Base-by-base conservation (phyloP, 2,113 vertebrate genomes). In the Dunckerocampus dactyliophorus region DNA sequence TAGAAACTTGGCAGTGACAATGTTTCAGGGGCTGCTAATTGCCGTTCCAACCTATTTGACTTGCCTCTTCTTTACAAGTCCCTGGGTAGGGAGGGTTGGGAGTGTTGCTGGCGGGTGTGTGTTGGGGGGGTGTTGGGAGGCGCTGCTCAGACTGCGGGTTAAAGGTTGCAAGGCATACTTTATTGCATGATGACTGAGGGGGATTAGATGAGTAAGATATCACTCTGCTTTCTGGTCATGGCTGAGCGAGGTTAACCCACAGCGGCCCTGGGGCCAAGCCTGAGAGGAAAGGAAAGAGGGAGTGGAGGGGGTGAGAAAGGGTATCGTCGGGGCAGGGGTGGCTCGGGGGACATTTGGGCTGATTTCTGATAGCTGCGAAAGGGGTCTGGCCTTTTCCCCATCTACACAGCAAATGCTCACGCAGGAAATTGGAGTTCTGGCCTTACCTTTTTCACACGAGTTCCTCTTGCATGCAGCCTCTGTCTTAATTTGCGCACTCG, bases 161-260 rank as follows among this genome's bases (percentile, higher is more conserved):
- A 88, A 74, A 76, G 88, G 84, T 88, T 72, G 76, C 66, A 47
- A 83, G 65, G 76, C 82, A 83, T 84, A 83, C 83, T 87, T 88
- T 89, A 90, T 87, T 87, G 83, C 87, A 77, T 76, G 84, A 88
- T 77, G 88, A 87, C 85, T 84, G 84, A 84, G 70, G 70, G 80
- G 82, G 85, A 85, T 80, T 87, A 88, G 87, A 90, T 89, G 85
- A 89, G 86, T 87, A 86, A 89, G 84, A 89, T 87, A 89, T 88
- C 84, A 84, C 78, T 88, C 72, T 79, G 84, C 81, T 83, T 81
- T 85, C 77, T 85, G 85, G 87, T 88, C 85, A 87, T 71, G 87
- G 84, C 82, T 87, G 84, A 86, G 82, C 45, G 81, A 86, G 79
- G 81, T 87, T 88, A 86, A 88, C 86, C 78, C 80, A 67, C 76